Evolutionary conservation across 2,797 vertebrate genomes (phyloP).

Genomic region (Pseudochirops corinnae): DNA sequence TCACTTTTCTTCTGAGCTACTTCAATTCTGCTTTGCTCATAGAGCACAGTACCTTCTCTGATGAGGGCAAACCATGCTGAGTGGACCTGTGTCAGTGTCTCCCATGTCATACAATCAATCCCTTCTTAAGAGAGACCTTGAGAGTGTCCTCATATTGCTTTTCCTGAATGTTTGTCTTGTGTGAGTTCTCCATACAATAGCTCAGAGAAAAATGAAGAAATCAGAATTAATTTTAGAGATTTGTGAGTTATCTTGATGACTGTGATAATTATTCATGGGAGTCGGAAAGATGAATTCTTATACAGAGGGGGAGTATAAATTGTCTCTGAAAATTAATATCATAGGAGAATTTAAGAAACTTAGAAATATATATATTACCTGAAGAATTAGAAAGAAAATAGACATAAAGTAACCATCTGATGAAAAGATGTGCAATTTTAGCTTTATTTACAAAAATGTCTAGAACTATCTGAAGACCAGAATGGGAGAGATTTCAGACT

Average conservation of each 20-base stretch:
- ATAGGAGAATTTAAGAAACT: not conserved
- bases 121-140: too few relatives aligned
- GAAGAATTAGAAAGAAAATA: not conserved
- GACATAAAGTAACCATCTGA: not conserved
- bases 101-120: too few relatives aligned
- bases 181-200: too few relatives aligned
- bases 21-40: too few relatives aligned
- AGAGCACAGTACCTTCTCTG: too few relatives aligned
- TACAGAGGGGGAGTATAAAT: not conserved
- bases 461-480: not conserved
- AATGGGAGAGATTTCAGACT: not conserved
- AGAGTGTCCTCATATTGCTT: too few relatives aligned
- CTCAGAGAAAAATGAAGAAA: not conserved
- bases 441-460: not conserved
- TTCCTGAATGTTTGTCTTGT: too few relatives aligned
- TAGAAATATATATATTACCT: not conserved
- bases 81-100: too few relatives aligned
- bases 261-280: not conserved
- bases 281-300: not conserved
- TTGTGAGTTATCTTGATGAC: not conserved
- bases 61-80: too few relatives aligned
- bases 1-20: too few relatives aligned
- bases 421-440: not conserved
- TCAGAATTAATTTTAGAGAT: not conserved
- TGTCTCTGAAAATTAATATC: not conserved